Percentiles rank a stretch among this genome's conserved stretches.
These are phyloP conservation scores for roundworm (Caenorhabditis elegans) DNA, from an alignment of 1,140 invertebrate species.

Conservation along the genomic window WBcel235 BX284602.5:15260501-15261000, in stretches of 20 bases:
- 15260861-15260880: neutral
- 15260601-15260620: neutral
- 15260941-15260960: too few species aligned
- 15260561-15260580: too few species aligned
- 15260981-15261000: too few species aligned
- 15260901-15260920: neutral
- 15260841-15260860: too few species aligned
- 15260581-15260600: too few species aligned
- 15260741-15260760: slow-evolving; percentile 24
- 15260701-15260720: neutral
- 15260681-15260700: slow-evolving; percentile 18
- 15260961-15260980: too few species aligned
- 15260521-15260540: too few species aligned
- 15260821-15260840: neutral
- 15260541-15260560: too few species aligned
- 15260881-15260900: neutral
- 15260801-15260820: neutral
- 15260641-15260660: neutral
- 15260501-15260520: too few species aligned
- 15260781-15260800: slow-evolving; percentile 16
- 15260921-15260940: too few species aligned
- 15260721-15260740: slow-evolving; percentile 11
- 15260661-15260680: neutral
- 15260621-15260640: neutral
- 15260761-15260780: neutral